phyloP scores from a whole-genome alignment of 2,113 vertebrate species.

The Tachuris rubrigastra region DNA sequence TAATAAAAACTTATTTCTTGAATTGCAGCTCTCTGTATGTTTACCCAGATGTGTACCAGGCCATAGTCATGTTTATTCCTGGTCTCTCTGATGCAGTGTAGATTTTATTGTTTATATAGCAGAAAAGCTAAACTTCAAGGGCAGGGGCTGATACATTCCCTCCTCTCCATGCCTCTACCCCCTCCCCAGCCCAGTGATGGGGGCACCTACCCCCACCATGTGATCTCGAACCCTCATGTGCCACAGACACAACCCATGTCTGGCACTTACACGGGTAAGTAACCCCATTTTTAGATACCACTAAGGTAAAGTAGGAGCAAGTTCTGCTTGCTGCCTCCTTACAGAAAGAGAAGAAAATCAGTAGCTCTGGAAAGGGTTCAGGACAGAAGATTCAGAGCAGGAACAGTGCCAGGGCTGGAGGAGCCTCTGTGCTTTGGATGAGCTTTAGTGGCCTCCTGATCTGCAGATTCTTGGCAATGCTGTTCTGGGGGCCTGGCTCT shows the following conservation, averaged over 20 bases:
- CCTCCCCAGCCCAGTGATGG: not conserved
- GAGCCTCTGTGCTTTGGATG: not conserved
- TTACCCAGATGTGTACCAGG: not conserved
- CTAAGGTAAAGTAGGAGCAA: not conserved
- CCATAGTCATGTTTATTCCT: not conserved
- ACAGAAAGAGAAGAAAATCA: not conserved
- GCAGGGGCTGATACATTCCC: not conserved
- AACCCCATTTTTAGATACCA: not conserved
- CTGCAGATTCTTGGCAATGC: not conserved
- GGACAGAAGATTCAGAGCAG: not conserved
- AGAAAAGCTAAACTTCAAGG: not conserved
- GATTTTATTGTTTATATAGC: not conserved
- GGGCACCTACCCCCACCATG: not conserved
- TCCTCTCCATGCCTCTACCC: not conserved
- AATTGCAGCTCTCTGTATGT: not conserved
- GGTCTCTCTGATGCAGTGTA: not conserved
- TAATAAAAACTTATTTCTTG: not conserved
- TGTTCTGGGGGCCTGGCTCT: not conserved
- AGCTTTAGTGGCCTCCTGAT: not conserved
- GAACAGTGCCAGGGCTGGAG: not conserved
- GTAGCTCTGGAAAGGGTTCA: not conserved
- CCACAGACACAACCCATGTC: rapidly evolving
- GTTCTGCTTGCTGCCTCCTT: not conserved
- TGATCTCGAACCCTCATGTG: not conserved
- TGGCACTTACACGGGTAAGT: not conserved